A percentile compares a stretch with the other conserved stretches of the same genome.
Conservation (phyloP, 1,140 invertebrate species). For the Hyles euphorbiae region DNA sequence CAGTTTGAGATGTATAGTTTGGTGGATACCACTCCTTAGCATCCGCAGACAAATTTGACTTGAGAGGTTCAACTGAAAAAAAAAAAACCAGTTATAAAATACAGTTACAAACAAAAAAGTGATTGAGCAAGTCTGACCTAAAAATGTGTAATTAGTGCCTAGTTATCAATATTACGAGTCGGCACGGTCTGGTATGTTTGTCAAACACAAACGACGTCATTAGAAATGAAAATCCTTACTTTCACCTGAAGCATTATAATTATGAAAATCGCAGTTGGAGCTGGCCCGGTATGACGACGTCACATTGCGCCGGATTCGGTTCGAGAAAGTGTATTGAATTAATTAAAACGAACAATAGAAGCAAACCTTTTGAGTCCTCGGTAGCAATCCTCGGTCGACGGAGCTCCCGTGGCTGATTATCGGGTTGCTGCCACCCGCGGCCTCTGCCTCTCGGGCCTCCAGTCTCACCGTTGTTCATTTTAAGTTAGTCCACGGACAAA, state of each 20-base stretch:
- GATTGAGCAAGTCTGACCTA: slow-evolving; percentile 3
- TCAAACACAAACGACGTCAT: slow-evolving; percentile 60
- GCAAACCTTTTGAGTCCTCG: slow-evolving; percentile 55
- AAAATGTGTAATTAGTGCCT: slow-evolving; percentile 12
- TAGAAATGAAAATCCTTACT: slow-evolving; percentile 65
- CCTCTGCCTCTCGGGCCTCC: slow-evolving; percentile 64
- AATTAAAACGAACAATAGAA: slow-evolving; percentile 10
- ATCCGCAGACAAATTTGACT: slow-evolving; percentile 68
- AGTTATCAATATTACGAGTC: slow-evolving; percentile 16
- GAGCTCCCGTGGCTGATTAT: slow-evolving; percentile 60
- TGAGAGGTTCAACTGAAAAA: slow-evolving; percentile 47
- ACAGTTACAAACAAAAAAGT: neutral
- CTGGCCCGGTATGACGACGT: slow-evolving; percentile 41
- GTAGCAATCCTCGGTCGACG: slow-evolving; percentile 50
- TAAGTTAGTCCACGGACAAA: slow-evolving; percentile 29
- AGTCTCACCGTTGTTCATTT: slow-evolving; percentile 70
- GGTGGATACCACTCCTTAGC: slow-evolving; percentile 74
- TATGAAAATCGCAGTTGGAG: slow-evolving; percentile 34
- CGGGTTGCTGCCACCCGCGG: slow-evolving; percentile 63
- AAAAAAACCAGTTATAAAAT: slow-evolving; percentile 8
- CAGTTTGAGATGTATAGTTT: slow-evolving; percentile 61
- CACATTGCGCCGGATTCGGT: slow-evolving; percentile 21
- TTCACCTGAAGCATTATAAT: slow-evolving; percentile 61
- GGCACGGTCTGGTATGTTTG: slow-evolving; percentile 39
- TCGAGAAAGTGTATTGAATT: slow-evolving; percentile 28